Conservation (phyloP, 2,113 vertebrate species). For the Cervus canadensis region DNA sequence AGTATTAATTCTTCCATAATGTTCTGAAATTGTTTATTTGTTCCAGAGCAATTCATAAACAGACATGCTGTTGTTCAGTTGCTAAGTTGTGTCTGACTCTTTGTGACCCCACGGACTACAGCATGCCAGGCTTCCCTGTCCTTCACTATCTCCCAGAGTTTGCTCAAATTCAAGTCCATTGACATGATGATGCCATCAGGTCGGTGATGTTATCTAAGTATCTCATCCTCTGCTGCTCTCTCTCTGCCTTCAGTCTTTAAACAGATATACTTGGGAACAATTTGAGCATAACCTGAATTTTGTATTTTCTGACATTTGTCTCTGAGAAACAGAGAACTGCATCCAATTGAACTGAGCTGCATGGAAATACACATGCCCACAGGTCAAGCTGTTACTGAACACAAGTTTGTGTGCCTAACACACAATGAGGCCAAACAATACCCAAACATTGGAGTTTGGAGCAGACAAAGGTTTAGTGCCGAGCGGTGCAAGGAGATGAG, state of each 20-base stretch:
- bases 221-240: background rate
- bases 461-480: background rate
- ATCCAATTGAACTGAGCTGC: background rate
- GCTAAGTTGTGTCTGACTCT: background rate
- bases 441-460: background rate
- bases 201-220: background rate
- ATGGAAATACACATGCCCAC: accelerated
- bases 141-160: background rate
- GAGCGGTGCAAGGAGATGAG: background rate
- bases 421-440: background rate
- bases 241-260: background rate
- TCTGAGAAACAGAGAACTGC: background rate
- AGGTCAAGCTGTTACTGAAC: background rate
- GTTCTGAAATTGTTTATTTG: background rate
- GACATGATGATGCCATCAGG: background rate
- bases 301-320: background rate
- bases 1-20: background rate
- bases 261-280: background rate
- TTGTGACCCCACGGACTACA: background rate
- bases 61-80: background rate
- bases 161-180: background rate
- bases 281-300: background rate
- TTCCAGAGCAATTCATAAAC: background rate
- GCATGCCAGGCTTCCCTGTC: background rate
- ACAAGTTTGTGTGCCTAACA: background rate